Base-by-base conservation (phyloP, 2,797 vertebrate species). In the Pagetopsis macropterus region DNA sequence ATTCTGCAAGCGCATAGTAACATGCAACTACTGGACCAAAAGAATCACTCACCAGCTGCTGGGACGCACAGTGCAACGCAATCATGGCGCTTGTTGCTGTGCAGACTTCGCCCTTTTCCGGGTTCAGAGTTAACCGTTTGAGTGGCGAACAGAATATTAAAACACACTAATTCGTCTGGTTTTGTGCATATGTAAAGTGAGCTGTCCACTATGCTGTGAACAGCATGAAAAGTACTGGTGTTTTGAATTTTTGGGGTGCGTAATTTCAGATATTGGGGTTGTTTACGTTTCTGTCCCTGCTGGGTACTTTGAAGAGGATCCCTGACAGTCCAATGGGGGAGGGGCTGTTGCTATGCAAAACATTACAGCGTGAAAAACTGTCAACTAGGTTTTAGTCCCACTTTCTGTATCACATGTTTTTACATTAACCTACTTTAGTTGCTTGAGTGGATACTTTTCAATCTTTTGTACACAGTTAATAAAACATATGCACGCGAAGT, bases 301-400 rank as follows among this genome's bases (percentile, higher is more conserved):
- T 40, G 43, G 56, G 65, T 72, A 78, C 91, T 61, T 93, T 75
- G 67, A 60, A 76, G 91, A 92, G 13, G 84, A 58, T 93, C 93
- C 91, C 93, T 92, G 60, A 0, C 79, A 4, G 65, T 45, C 10
- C 50, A 57, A 63, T 88, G 88, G 90, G 89, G 91, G 90, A 87
- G 89, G 83, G 89, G 89, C 91, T 95, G 95, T 95, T 95, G 95
- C 95, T 92, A 95, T 95, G 94, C 94, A 94, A 95, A 95, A 94
- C 93, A 91, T 92, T 88, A 90, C 88, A 83, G 85, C 90, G 90
- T 93, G 90, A 93, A 92, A 91, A 90, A 90, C 87, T 88, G 90
- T 92, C 92, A 92, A 87, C 76, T 72, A 55, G 83, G 74, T 83
- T 88, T 83, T 57, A 74, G 74, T 67, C 65, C 70, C 45, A 75